Conservation (phyloP, 2,113 vertebrate species). For the Corythornis cristatus region DNA sequence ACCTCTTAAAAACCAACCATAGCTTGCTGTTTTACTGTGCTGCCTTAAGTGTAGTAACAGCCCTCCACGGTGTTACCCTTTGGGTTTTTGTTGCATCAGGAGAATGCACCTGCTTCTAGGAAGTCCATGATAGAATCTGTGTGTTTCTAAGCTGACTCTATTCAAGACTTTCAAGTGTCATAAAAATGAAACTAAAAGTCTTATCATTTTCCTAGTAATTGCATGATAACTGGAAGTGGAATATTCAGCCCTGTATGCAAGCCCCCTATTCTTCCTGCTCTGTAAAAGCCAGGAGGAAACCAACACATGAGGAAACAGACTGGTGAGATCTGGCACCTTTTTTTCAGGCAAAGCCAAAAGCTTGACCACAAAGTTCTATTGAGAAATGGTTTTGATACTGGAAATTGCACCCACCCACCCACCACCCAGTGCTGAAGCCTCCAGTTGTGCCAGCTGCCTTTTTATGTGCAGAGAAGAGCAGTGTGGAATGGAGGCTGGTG, state of each 20-base stretch:
- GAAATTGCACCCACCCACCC: background rate
- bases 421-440: background rate
- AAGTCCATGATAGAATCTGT: accelerated
- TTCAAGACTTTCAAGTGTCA: background rate
- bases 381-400: background rate
- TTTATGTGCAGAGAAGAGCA: background rate
- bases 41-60: background rate
- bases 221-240: accelerated
- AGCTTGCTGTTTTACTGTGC: background rate
- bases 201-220: background rate
- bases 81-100: background rate
- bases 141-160: background rate
- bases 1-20: background rate
- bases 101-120: background rate
- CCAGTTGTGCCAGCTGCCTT: background rate
- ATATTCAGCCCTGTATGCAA: background rate
- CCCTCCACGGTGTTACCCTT: background rate
- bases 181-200: background rate
- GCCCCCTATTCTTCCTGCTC: background rate
- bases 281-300: background rate
- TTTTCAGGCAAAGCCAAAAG: background rate
- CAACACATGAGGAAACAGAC: background rate
- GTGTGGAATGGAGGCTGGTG: background rate
- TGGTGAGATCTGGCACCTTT: background rate
- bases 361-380: background rate